Conservation (phyloP, 2,888 invertebrate species). For the Lithosia quadra region DNA sequence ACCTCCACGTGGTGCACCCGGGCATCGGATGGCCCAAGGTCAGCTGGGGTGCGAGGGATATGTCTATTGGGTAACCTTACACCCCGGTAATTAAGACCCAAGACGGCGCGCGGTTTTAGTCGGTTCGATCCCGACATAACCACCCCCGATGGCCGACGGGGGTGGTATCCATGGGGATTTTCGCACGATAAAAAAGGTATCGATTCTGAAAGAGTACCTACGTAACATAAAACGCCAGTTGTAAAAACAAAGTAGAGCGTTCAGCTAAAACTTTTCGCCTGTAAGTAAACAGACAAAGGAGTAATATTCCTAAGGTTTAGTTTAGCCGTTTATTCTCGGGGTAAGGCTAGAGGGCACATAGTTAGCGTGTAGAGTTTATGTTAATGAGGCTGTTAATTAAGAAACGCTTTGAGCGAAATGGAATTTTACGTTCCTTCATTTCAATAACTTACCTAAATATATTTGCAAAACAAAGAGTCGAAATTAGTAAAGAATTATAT, state of each 20-base stretch:
- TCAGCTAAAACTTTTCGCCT: slow-evolving; percentile 25
- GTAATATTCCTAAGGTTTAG: slow-evolving; percentile 47
- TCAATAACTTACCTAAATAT: not conserved
- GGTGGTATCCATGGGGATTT: no score
- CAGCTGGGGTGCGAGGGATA: no score
- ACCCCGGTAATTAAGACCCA: no score
- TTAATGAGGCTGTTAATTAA: not conserved
- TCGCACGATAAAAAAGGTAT: no score
- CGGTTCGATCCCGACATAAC: no score
- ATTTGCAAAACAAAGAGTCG: not conserved
- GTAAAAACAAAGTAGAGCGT: slow-evolving; percentile 25
- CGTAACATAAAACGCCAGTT: slow-evolving; percentile 5
- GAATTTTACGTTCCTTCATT: not conserved
- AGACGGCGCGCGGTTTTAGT: no score
- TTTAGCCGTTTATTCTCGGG: slow-evolving; percentile 20
- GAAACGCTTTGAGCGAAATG: not conserved
- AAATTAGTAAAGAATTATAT: not conserved
- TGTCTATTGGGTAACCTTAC: no score
- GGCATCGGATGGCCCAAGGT: no score
- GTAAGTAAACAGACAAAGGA: slow-evolving; percentile 42
- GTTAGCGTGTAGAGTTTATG: not conserved
- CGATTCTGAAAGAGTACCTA: slow-evolving; percentile 12
- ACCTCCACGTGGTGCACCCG: no score
- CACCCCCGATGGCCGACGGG: no score
- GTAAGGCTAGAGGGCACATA: not conserved